Base-by-base conservation (phyloP, 2,888 invertebrate genomes). In the Theretra japonica region DNA sequence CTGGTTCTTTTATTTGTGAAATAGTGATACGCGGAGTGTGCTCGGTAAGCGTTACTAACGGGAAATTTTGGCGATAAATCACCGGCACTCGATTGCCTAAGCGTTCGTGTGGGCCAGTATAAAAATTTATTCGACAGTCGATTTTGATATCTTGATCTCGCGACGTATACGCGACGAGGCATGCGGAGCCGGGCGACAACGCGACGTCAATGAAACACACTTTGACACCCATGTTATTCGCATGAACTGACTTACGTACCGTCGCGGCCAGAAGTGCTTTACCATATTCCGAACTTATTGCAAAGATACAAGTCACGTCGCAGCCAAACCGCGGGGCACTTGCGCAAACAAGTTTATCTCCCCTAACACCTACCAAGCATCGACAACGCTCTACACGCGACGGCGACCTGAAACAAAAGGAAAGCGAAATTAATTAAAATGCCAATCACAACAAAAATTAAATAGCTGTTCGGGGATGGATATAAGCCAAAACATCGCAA, bases 351-450 rank as follows among this genome's bases (percentile, higher is more conserved):
- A 76, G 73, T 70, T 76, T 62, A 72, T 75, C 71, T 74, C 68
- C 77, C 77, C 83, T 86, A 85, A 84, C 83, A 89, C 91, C 92
- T 92, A 93, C 91, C 90, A 88, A 89, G 83, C 85, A 88, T 88
- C 83, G 86, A 85, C 81, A 88, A 86, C 82, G 84, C 79, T 82
- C 82, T 84, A 90, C 87, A 86, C 88, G 85, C 88, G 91, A 88
- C 88, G 94, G 88, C 92, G 90, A 95, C 92, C 95, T 95, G 95
- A 84, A 95, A 95, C 95, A 95, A 95, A 94, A 93, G 92, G 90
- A 92, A 95, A 94, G 94, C 94, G 88, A 95, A 95, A 94, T 95
- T 94, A 95, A 94, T 95, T 79, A 91, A 90, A 93, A 89, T 83
- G 94, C 94, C 92, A 94, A 92, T 92, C 77, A 91, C 88, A 90